Conservation (phyloP, 2,113 vertebrate genomes). For the Copsychus sechellarum region DNA sequence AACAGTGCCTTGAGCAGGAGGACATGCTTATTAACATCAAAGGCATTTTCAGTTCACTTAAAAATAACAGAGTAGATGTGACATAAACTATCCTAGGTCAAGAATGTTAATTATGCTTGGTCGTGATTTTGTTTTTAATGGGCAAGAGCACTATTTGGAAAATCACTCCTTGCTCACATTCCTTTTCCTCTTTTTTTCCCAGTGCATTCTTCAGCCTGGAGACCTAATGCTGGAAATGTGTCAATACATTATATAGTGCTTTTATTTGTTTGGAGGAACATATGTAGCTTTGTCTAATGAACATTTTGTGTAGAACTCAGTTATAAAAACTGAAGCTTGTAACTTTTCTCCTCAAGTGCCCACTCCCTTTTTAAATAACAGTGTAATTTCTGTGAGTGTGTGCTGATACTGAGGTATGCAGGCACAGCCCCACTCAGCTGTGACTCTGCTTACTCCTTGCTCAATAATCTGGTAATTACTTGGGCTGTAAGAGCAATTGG, state of each 20-base stretch:
- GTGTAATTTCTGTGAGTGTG: background rate
- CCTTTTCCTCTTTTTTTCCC: background rate
- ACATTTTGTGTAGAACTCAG: background rate
- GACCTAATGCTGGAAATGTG: background rate
- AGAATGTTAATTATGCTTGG: slow-evolving; percentile 13
- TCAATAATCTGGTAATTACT: background rate
- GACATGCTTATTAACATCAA: background rate
- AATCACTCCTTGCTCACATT: background rate
- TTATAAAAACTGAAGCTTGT: background rate
- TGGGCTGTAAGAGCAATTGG: background rate
- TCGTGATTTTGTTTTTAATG: background rate
- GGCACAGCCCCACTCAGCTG: background rate
- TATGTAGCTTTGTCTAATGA: background rate
- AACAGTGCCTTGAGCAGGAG: background rate
- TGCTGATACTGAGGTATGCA: background rate
- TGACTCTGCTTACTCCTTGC: background rate
- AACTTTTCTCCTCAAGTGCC: background rate
- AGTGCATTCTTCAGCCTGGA: background rate
- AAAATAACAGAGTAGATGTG: background rate
- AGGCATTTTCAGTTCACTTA: background rate
- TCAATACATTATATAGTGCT: background rate
- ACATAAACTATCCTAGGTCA: background rate
- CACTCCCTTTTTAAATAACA: background rate
- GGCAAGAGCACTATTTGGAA: background rate
- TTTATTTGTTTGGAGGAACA: background rate